Evolutionary conservation across 2,113 vertebrate species (phyloP).

Genomic region (Periophthalmus modestus): DNA sequence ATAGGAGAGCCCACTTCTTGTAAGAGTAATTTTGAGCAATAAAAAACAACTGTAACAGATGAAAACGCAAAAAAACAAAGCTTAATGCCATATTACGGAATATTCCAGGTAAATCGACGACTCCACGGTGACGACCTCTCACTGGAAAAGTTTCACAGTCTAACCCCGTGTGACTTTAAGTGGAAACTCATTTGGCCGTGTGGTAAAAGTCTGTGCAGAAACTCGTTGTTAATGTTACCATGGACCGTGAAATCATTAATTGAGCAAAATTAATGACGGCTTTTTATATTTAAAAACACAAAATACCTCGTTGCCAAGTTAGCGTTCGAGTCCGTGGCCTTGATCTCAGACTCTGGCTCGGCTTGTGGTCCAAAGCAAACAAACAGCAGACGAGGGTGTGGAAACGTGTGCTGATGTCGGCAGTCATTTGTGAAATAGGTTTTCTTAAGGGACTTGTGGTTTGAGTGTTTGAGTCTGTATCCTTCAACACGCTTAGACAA

Average conservation of each 20-base stretch:
- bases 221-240: background rate
- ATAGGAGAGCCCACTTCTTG: too few species aligned
- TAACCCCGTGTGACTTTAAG: background rate
- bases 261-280: slow-evolving; percentile 1
- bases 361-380: slow-evolving; percentile 52
- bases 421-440: slow-evolving; percentile 70
- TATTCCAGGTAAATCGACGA: too few species aligned
- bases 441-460: slow-evolving; percentile 59
- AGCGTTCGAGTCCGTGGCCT: slow-evolving; percentile 27
- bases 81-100: too few species aligned
- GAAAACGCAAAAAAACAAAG: too few species aligned
- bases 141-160: background rate
- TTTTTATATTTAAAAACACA: background rate
- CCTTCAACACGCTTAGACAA: slow-evolving; percentile 39
- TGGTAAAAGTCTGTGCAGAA: background rate
- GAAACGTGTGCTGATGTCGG: slow-evolving; percentile 59
- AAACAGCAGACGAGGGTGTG: slow-evolving; percentile 50
- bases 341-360: slow-evolving; percentile 54
- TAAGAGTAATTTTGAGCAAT: too few species aligned
- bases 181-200: background rate
- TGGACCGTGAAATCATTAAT: background rate
- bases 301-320: slow-evolving; percentile 5
- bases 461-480: slow-evolving; percentile 25
- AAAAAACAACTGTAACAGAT: too few species aligned
- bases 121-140: too few species aligned